Conservation (phyloP, 2,888 invertebrate species). For the Epinotia nisella region DNA sequence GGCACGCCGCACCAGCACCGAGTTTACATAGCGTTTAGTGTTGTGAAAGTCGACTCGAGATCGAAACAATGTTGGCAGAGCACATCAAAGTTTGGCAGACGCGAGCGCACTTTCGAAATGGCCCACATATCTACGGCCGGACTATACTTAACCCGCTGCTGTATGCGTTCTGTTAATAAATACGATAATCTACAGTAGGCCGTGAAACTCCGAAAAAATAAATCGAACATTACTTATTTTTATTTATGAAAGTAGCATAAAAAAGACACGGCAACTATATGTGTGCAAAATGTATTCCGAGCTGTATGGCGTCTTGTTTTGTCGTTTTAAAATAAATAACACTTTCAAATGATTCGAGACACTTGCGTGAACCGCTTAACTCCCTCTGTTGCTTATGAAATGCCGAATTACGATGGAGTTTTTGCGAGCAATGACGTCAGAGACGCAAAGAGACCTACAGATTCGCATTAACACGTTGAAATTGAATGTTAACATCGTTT, state of each 20-base stretch:
- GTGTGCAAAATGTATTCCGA: slow-evolving; percentile 29
- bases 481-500: slow-evolving; percentile 60
- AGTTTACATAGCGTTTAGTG: slow-evolving; percentile 20
- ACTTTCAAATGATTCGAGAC: slow-evolving; percentile 29
- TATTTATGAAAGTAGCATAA: neutral
- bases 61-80: slow-evolving; percentile 65
- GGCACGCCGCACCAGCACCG: no score
- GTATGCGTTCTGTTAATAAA: slow-evolving; percentile 41
- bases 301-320: slow-evolving; percentile 18
- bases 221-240: slow-evolving; percentile 5
- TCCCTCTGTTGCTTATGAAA: slow-evolving; percentile 38
- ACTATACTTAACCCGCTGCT: slow-evolving; percentile 57
- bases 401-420: slow-evolving; percentile 38
- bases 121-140: slow-evolving; percentile 56
- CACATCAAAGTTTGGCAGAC: slow-evolving; percentile 74
- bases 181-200: slow-evolving; percentile 12
- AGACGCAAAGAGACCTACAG: slow-evolving; percentile 27
- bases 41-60: slow-evolving; percentile 51
- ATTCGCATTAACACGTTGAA: slow-evolving; percentile 52
- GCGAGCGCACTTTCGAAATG: slow-evolving; percentile 70
- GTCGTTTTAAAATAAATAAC: slow-evolving; percentile 37
- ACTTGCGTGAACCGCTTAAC: slow-evolving; percentile 28
- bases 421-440: slow-evolving; percentile 41
- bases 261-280: slow-evolving; percentile 2
- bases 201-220: slow-evolving; percentile 35